Evolutionary conservation across 1,140 invertebrate genomes (phyloP).

Genomic region (Drosophila mojavensis): DNA sequence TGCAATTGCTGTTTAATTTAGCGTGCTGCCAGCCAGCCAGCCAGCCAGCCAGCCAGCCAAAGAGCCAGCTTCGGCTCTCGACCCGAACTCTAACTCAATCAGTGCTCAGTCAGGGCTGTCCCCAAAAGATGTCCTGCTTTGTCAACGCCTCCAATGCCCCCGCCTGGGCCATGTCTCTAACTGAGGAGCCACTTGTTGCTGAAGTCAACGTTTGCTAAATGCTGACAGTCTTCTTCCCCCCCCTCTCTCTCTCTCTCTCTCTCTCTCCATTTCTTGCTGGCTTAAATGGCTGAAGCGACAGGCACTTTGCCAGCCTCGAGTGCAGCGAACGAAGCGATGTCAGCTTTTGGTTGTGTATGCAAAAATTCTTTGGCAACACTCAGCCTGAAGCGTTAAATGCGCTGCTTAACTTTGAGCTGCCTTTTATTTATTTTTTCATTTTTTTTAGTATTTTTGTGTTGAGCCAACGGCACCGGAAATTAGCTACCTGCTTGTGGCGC

Average conservation of each 20-base stretch:
- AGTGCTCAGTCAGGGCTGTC: slow-evolving; percentile 41
- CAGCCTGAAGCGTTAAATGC: slow-evolving; percentile 32
- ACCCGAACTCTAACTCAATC: slow-evolving; percentile 66
- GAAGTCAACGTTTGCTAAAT: slow-evolving; percentile 56
- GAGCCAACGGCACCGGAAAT: slow-evolving; percentile 46
- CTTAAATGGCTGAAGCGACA: slow-evolving; percentile 48
- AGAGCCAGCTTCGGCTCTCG: slow-evolving; percentile 7
- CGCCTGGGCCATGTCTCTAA: not conserved
- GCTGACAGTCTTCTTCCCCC: slow-evolving; percentile 2
- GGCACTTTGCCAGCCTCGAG: slow-evolving; percentile 67
- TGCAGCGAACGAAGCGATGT: slow-evolving; percentile 58
- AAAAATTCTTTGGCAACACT: slow-evolving; percentile 37
- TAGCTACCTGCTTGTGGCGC: slow-evolving; percentile 42
- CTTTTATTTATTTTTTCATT: slow-evolving; percentile 8
- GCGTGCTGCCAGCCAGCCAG: slow-evolving; percentile 49
- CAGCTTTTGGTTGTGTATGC: slow-evolving; percentile 22
- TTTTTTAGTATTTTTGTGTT: slow-evolving; percentile 19
- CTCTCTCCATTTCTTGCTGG: slow-evolving; percentile 3
- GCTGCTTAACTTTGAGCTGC: slow-evolving; percentile 15
- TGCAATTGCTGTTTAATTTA: slow-evolving; percentile 81
- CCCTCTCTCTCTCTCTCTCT: not conserved
- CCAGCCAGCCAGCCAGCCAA: slow-evolving; percentile 19
- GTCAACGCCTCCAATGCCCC: not conserved
- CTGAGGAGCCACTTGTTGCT: slow-evolving; percentile 62
- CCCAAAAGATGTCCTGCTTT: slow-evolving; percentile 30